A percentile compares a stretch with the other conserved stretches of the same genome.
phyloP scores from a whole-genome alignment of 1,140 invertebrate species.

The Cydia strobilella region DNA sequence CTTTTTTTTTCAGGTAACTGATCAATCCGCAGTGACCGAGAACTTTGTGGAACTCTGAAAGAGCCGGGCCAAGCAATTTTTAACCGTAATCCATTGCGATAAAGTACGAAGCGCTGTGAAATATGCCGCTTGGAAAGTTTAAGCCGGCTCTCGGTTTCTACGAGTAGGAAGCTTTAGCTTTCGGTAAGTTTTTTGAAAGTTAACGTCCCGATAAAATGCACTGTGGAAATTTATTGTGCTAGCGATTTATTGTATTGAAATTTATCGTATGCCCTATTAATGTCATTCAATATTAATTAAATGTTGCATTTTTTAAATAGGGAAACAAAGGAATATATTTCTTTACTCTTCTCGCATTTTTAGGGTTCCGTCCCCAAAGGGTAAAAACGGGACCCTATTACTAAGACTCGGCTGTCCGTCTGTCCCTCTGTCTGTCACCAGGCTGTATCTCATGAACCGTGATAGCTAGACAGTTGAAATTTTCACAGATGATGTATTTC shows the following conservation, averaged over 20 bases:
- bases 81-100: background rate
- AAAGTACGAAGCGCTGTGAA: background rate
- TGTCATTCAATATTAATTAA: background rate
- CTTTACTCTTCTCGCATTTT: too few species aligned
- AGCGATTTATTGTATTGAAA: background rate
- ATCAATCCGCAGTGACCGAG: background rate
- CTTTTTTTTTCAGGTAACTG: slow-evolving; percentile 5
- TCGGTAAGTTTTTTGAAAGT: slow-evolving; percentile 15
- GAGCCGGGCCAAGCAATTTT: background rate
- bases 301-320: too few species aligned
- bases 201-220: background rate
- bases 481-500: too few species aligned
- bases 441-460: too few species aligned
- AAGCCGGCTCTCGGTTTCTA: background rate
- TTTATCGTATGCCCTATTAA: background rate
- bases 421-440: too few species aligned
- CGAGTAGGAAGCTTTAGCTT: background rate
- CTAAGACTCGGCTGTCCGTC: too few species aligned
- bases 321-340: too few species aligned
- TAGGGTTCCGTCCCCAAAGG: too few species aligned
- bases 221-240: background rate
- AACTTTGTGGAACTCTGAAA: background rate
- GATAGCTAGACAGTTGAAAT: too few species aligned
- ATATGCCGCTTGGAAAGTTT: slow-evolving; percentile 7
- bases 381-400: too few species aligned